Evolutionary conservation across 1,140 invertebrate genomes (phyloP).

Genomic region (Nasonia giraulti): DNA sequence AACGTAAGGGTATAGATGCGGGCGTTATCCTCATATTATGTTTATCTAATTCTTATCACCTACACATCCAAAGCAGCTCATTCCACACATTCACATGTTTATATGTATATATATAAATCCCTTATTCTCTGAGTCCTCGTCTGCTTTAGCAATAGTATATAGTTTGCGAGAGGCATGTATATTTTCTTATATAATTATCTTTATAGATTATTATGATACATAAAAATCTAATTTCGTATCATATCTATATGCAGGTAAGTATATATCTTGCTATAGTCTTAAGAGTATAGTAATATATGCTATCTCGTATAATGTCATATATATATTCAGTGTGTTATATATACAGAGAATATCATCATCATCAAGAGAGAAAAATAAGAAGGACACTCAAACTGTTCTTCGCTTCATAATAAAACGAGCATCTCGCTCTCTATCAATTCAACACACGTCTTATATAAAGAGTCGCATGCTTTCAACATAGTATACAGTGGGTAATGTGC

Average conservation of each 20-base stretch:
- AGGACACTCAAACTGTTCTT: not conserved
- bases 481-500: conserved; percentile 8
- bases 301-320: not conserved
- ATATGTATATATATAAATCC: conserved; percentile 52
- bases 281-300: too few species aligned
- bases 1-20: conserved; percentile 57
- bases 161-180: conserved; percentile 20
- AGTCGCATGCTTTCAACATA: conserved; percentile 42
- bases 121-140: not conserved
- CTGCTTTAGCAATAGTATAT: not conserved
- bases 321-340: not conserved
- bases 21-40: conserved; percentile 56
- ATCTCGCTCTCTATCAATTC: conserved; percentile 46
- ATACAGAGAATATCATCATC: not conserved
- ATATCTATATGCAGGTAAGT: too few species aligned
- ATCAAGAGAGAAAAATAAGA: not conserved
- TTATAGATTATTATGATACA: too few species aligned
- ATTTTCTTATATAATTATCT: not conserved
- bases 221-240: conserved; percentile 12
- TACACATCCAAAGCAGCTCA: conserved; percentile 74
- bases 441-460: conserved; percentile 20
- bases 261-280: not conserved
- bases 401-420: not conserved
- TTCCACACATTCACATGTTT: conserved; percentile 68
- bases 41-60: conserved; percentile 66